Conservation (phyloP, 2,888 invertebrate genomes). For the Flabesymbios commensalis region DNA sequence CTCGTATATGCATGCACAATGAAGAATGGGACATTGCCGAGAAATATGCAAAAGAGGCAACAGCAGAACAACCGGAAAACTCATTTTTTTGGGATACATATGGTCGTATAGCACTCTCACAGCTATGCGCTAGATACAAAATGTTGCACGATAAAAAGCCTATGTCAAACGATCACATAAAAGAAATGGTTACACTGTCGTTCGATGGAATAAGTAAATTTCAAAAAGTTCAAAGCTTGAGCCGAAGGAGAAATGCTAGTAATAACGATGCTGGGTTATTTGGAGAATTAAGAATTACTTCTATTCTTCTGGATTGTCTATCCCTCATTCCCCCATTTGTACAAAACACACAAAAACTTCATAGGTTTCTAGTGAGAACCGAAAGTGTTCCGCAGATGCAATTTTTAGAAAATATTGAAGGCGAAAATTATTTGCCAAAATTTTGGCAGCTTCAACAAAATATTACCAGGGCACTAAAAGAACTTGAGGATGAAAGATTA, state of each 20-base stretch:
- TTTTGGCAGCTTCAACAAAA: background rate
- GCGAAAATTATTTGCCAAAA: background rate
- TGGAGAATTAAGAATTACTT: constrained; percentile 37
- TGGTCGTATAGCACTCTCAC: too few relatives aligned
- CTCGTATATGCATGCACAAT: background rate
- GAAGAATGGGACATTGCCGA: background rate
- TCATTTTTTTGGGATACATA: constrained; percentile 2
- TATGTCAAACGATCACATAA: too few relatives aligned
- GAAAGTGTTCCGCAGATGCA: constrained; percentile 10
- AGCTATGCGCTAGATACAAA: too few relatives aligned
- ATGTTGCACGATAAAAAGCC: too few relatives aligned
- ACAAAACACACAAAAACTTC: background rate
- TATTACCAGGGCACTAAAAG: background rate
- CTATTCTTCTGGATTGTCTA: constrained; percentile 36
- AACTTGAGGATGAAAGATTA: constrained; percentile 17
- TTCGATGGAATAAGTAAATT: constrained; percentile 16
- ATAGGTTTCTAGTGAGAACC: constrained; percentile 24
- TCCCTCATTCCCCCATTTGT: background rate
- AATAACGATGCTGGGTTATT: constrained; percentile 40
- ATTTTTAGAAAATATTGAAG: background rate
- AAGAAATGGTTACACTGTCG: constrained; percentile 1
- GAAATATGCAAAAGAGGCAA: background rate
- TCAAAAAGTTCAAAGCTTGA: constrained; percentile 33
- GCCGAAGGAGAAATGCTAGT: too few relatives aligned
- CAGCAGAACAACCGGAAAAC: background rate